Percentiles rank a stretch among this genome's conserved stretches.
These are phyloP conservation scores for Pelodytes ibericus DNA, from an alignment of 2,797 vertebrate genomes.

Conservation along the genomic window DNA sequence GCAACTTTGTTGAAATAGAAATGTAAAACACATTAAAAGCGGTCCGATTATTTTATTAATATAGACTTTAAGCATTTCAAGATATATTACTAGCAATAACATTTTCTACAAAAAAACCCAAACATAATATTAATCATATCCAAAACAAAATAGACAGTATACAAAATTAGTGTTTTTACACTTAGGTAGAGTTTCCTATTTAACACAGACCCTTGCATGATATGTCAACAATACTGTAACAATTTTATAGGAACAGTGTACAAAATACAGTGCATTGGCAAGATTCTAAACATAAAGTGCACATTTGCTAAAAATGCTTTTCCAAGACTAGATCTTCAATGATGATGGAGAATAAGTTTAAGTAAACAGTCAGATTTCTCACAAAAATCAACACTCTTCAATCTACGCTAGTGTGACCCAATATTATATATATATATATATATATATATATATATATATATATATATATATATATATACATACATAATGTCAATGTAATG, in stretches of 20 bases:
- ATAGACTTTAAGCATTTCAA: not conserved
- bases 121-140: not conserved
- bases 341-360: too few species aligned
- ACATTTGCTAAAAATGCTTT: conserved; percentile 66
- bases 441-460: too few species aligned
- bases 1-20: not conserved
- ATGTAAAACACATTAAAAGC: not conserved
- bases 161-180: conserved; percentile 38
- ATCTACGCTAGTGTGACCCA: too few species aligned
- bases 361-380: too few species aligned
- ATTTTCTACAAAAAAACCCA: not conserved
- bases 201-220: conserved; percentile 81
- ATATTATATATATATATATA: too few species aligned
- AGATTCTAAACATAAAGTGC: conserved; percentile 76
- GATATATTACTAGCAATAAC: not conserved
- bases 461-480: too few species aligned
- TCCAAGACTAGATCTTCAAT: too few species aligned
- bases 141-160: not conserved
- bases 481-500: too few species aligned
- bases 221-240: conserved; percentile 74
- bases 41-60: not conserved
- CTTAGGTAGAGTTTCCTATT: conserved; percentile 67
- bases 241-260: conserved; percentile 69
- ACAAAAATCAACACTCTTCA: too few species aligned
- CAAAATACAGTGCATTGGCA: conserved; percentile 78